These are phyloP conservation scores for Rhombomys opimus DNA, from an alignment of 2,113 vertebrate genomes.

Conservation along the genomic window DNA sequence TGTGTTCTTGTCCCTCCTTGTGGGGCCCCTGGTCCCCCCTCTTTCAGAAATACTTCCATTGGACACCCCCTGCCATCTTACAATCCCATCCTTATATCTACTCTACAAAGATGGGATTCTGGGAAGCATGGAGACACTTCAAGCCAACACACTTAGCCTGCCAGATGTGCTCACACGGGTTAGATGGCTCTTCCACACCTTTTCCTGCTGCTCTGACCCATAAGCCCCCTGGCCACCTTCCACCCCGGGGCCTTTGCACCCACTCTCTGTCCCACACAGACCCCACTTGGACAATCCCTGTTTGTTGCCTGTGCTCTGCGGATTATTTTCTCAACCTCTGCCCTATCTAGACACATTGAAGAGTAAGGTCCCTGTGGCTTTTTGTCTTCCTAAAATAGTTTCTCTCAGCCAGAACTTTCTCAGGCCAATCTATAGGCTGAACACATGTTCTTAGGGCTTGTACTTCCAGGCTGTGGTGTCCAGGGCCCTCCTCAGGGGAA, in stretches of 20 bases:
- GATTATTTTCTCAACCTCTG: background rate
- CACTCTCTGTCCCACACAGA: background rate
- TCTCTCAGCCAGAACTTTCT: background rate
- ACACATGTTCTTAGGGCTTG: background rate
- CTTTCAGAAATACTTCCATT: background rate
- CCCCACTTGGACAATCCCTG: background rate
- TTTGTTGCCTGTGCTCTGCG: fast-evolving
- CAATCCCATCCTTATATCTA: background rate
- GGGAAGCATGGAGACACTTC: background rate
- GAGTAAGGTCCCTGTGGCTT: background rate
- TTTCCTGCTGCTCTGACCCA: too few species aligned
- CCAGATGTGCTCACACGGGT: background rate
- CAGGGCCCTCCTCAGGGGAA: background rate
- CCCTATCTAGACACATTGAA: background rate
- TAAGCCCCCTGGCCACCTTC: fast-evolving
- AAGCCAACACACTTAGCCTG: background rate
- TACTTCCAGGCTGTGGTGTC: background rate
- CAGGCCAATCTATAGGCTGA: background rate
- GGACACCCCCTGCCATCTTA: too few species aligned
- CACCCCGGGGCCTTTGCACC: background rate
- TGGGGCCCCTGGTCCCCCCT: too few species aligned
- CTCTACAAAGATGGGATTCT: background rate
- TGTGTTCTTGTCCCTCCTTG: background rate
- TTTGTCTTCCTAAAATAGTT: background rate
- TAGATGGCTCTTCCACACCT: fast-evolving